phyloP scores from a whole-genome alignment of 2,797 vertebrate species.

The Gallinago solitaria region DNA sequence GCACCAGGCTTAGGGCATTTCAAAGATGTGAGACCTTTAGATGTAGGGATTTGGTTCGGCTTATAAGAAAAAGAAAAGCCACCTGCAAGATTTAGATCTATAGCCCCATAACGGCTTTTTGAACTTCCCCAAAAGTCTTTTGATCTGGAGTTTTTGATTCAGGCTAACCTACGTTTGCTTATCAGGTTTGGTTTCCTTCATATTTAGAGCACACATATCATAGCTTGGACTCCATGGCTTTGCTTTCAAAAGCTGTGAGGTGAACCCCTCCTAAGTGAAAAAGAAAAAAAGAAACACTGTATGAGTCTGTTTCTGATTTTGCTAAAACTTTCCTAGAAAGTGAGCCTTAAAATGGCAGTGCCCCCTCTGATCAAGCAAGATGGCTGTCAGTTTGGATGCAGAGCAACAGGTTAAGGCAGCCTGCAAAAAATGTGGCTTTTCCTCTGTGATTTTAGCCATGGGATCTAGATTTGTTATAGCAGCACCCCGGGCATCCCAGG shows the following conservation, averaged over 20 bases:
- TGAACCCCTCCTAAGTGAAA: background rate
- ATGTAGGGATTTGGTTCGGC: background rate
- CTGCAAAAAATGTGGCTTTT: background rate
- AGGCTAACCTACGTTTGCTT: background rate
- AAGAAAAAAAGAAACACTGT: background rate
- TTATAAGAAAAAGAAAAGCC: constrained; percentile 37
- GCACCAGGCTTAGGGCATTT: background rate
- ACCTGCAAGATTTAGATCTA: constrained; percentile 26
- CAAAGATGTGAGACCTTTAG: background rate
- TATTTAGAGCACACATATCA: background rate
- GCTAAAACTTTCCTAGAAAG: background rate
- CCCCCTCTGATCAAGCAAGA: background rate
- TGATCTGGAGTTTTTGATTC: constrained; percentile 15
- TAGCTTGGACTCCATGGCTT: background rate
- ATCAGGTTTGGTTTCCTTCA: background rate
- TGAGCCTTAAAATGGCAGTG: background rate
- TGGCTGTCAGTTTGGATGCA: background rate
- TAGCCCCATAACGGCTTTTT: background rate
- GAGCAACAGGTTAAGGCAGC: background rate
- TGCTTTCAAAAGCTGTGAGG: background rate
- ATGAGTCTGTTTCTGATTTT: background rate
- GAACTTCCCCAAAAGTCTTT: constrained; percentile 6
- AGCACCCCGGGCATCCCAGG: background rate
- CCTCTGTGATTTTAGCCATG: background rate
- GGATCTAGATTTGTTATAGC: background rate